Conservation (phyloP, 2,797 vertebrate species). For the Brachyrhaphis roseni region DNA sequence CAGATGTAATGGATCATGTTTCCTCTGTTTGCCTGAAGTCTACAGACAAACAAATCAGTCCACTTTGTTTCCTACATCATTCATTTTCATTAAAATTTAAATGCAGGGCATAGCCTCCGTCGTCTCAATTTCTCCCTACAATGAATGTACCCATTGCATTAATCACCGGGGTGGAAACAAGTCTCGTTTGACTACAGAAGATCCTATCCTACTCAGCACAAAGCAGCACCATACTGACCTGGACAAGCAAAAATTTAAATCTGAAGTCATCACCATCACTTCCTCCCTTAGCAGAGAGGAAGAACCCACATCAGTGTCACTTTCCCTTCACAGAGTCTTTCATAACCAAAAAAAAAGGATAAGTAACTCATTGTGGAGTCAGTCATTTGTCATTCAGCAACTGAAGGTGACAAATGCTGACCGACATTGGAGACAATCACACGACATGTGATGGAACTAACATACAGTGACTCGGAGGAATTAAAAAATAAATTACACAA, state of each 20-base stretch:
- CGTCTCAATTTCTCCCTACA: constrained; percentile 67
- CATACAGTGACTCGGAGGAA: constrained; percentile 65
- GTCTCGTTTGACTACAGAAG: constrained; percentile 24
- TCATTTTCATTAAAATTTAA: constrained; percentile 82
- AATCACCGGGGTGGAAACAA: constrained; percentile 28
- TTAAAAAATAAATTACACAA: constrained; percentile 74
- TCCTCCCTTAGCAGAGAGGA: constrained; percentile 6
- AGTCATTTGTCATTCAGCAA: constrained; percentile 54
- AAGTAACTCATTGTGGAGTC: constrained; percentile 37
- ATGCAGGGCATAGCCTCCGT: constrained; percentile 36
- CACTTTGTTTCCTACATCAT: constrained; percentile 81
- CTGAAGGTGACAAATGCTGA: constrained; percentile 58
- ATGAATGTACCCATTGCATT: constrained; percentile 66
- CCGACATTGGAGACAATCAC: constrained; percentile 59
- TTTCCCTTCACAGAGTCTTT: constrained; percentile 14
- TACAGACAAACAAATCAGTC: constrained; percentile 74
- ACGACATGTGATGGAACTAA: constrained; percentile 68
- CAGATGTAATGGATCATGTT: constrained; percentile 63
- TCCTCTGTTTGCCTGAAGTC: constrained; percentile 47
- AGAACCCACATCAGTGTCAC: constrained; percentile 30
- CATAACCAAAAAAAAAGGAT: constrained; percentile 11
- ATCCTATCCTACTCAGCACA: neutral
- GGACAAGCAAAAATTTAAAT: neutral
- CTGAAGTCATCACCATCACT: neutral
- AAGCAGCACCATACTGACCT: neutral